A percentile compares a stretch with the other conserved stretches of the same genome.
Conservation (phyloP, 1,140 invertebrate genomes). For the Condylostylus longicornis region DNA sequence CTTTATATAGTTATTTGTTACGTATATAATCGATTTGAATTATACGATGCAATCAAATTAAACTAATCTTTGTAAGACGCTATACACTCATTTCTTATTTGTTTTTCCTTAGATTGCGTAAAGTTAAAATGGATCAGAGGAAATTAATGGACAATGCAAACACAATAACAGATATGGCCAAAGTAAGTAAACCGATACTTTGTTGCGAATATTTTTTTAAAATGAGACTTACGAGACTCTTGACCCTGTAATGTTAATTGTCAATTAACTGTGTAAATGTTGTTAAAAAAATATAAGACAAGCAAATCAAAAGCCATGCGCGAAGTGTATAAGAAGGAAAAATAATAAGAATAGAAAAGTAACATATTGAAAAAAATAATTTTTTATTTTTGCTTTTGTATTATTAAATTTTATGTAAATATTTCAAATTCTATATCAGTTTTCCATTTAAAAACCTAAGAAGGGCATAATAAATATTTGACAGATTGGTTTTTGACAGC, state of each 20-base stretch:
- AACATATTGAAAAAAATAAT: background rate
- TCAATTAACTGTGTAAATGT: too few species aligned
- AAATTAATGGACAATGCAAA: slow-evolving; percentile 99
- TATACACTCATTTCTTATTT: too few species aligned
- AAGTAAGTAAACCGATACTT: slow-evolving; percentile 52
- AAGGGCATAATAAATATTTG: background rate
- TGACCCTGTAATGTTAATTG: too few species aligned
- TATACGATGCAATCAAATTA: too few species aligned
- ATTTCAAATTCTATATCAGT: background rate
- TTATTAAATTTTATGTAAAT: background rate
- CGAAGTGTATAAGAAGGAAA: background rate
- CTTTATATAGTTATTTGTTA: too few species aligned
- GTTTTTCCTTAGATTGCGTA: slow-evolving; percentile 89
- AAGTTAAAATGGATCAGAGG: slow-evolving; percentile 99
- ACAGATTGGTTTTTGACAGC: too few species aligned
- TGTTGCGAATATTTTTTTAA: slow-evolving; percentile 1
- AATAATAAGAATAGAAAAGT: background rate
- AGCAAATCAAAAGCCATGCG: too few species aligned
- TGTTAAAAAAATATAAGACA: too few species aligned
- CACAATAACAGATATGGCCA: slow-evolving; percentile 98
- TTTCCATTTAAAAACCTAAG: background rate
- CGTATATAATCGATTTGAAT: too few species aligned
- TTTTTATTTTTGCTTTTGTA: slow-evolving; percentile 5
- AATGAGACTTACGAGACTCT: too few species aligned
- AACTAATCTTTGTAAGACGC: too few species aligned